Base-by-base conservation (phyloP, 2,113 vertebrate species). In the Eulemur rufifrons region DNA sequence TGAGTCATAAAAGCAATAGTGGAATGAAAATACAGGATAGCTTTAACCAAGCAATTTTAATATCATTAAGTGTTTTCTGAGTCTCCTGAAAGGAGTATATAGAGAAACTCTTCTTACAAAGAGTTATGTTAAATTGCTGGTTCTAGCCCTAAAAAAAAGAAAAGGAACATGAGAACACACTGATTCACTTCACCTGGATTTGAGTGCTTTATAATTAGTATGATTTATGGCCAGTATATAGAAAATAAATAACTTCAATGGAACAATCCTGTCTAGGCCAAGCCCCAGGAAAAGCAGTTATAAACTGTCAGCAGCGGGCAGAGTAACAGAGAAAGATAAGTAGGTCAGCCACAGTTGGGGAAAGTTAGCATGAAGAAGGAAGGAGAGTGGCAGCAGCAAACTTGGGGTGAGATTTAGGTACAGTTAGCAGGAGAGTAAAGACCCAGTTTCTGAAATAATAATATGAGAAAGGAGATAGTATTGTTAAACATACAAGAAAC, bases 221-320 rank as follows among this genome's bases (percentile, higher is more conserved):
- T 95, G 64, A 91, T 82, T 80, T 76, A 93, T 88, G 56, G 76
- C 29, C 20, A 52, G 23, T 54, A 1, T n/a, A 29, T 34, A 88
- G 47, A 80, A 76, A 86, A 88, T 87, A 95, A 92, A 85, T 86
- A 76, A 76, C 50, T 56, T 85, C 83, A 68, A 8, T 39, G 73
- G 50, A 91, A 74, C 66, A 81, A 63, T 91, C 4, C 13, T 74
- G 66, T 76, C 83, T 74, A 73, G 69, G 56, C 32, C 34, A 68
- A 29, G 6, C 61, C 20, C 29, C 15, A 63, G 82, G n/a, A 91
- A 81, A 32, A 68, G 20, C 8, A 20, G 27, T 61, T 59, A 23
- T 69, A 73, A 77, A 83, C 23, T 21, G n/a, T 61, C 82, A 93
- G n/a, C 54, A 69, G 21, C 61, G n/a, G 47, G 29, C 32, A 94